Conservation (phyloP, 2,797 vertebrate genomes). For the Leucoraja ocellata region DNA sequence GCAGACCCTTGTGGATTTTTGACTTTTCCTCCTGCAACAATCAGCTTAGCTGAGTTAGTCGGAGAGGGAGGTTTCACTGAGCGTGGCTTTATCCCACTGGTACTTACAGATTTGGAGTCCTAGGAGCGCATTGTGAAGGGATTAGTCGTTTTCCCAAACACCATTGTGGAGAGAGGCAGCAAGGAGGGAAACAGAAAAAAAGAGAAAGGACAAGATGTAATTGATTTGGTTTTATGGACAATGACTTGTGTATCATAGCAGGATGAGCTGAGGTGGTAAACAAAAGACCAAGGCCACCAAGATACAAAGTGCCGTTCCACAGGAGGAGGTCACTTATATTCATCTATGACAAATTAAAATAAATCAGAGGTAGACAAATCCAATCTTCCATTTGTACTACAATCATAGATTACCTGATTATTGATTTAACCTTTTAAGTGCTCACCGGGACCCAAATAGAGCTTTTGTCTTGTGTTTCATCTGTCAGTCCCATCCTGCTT, state of each 20-base stretch:
- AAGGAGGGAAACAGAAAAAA: slow-evolving; percentile 38
- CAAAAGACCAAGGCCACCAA: slow-evolving; percentile 35
- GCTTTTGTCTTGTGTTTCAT: slow-evolving; percentile 19
- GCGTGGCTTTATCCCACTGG: slow-evolving; percentile 20
- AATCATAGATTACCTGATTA: slow-evolving; percentile 28
- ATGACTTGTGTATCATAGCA: slow-evolving; percentile 39
- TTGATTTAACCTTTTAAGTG: slow-evolving; percentile 33
- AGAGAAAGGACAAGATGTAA: slow-evolving; percentile 39
- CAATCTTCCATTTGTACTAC: slow-evolving; percentile 33
- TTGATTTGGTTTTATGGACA: slow-evolving; percentile 39
- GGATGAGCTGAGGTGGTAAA: slow-evolving; percentile 38
- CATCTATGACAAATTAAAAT: slow-evolving; percentile 24
- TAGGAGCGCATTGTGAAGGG: slow-evolving; percentile 43
- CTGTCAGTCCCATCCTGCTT: slow-evolving; percentile 26
- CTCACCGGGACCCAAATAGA: neutral
- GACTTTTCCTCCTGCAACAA: neutral
- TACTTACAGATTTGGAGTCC: slow-evolving; percentile 60
- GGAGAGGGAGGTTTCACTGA: slow-evolving; percentile 30
- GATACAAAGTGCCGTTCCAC: slow-evolving; percentile 30
- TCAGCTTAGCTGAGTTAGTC: slow-evolving; percentile 33
- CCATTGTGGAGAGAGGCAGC: slow-evolving; percentile 23
- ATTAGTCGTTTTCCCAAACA: slow-evolving; percentile 36
- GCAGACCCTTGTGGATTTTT: neutral
- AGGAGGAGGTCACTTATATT: slow-evolving; percentile 20
- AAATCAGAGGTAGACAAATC: slow-evolving; percentile 29